Conservation (phyloP, 2,797 vertebrate genomes). For the Steatocranus sp. region DNA sequence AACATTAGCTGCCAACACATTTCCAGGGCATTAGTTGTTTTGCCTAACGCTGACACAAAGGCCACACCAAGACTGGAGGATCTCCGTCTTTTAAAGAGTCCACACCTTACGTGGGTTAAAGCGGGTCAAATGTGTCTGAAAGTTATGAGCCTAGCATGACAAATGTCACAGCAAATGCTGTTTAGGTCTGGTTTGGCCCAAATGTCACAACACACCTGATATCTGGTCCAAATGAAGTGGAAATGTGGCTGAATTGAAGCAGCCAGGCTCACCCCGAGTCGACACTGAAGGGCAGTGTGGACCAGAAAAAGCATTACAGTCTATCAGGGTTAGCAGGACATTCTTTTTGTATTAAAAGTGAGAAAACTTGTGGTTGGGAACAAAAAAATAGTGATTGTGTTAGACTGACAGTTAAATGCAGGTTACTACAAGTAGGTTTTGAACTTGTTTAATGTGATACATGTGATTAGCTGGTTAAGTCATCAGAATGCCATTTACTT, state of each 20-base stretch:
- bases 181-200: background rate
- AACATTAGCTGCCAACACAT: background rate
- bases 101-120: background rate
- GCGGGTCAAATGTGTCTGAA: background rate
- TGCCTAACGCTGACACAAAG: background rate
- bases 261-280: background rate
- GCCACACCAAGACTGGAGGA: background rate
- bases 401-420: background rate
- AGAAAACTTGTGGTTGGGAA: background rate
- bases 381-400: background rate
- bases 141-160: background rate
- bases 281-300: background rate
- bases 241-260: background rate
- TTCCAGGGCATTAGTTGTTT: background rate
- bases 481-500: background rate
- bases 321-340: background rate
- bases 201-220: background rate
- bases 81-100: background rate
- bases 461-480: background rate
- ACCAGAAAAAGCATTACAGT: background rate
- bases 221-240: background rate
- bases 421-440: background rate
- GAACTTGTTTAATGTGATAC: background rate
- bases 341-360: background rate
- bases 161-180: background rate